These are phyloP conservation scores for Lochmaea crataegi DNA, from an alignment of 2,888 invertebrate genomes.

Conservation along the genomic window DNA sequence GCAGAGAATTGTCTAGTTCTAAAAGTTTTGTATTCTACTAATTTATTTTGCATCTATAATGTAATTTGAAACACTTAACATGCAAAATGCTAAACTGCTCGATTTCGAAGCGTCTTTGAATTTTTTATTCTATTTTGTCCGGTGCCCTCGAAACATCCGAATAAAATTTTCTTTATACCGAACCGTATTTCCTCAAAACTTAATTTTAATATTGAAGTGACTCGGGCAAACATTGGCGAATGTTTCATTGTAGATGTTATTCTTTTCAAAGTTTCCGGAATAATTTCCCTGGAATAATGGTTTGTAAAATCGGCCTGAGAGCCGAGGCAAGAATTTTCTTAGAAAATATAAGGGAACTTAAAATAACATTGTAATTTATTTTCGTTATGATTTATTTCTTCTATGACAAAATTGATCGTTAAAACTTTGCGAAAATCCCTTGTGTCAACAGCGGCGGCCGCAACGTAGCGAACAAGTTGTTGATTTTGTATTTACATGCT, in stretches of 20 bases:
- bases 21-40: constrained; percentile 2
- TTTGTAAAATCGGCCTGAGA: constrained; percentile 35
- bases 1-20: neutral
- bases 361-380: constrained; percentile 35
- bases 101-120: constrained; percentile 26
- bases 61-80: constrained; percentile 25
- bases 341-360: constrained; percentile 33
- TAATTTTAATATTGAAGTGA: constrained; percentile 36
- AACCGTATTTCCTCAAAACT: constrained; percentile 32
- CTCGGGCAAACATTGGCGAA: constrained; percentile 33
- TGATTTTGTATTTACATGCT: constrained; percentile 24
- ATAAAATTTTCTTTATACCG: constrained; percentile 24
- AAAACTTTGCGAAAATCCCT: constrained; percentile 31
- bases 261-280: constrained; percentile 35
- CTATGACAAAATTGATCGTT: constrained; percentile 33
- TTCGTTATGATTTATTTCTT: constrained; percentile 35
- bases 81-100: constrained; percentile 32
- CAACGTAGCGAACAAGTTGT: constrained; percentile 19
- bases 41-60: constrained; percentile 27
- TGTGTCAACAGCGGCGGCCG: constrained; percentile 18
- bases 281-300: constrained; percentile 34
- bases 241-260: constrained; percentile 37
- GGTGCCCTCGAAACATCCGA: constrained; percentile 19
- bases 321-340: constrained; percentile 26
- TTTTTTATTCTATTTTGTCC: constrained; percentile 27